Conservation (phyloP, 35 echinoderm and acorn worm genomes). For the Amphiura filiformis region DNA sequence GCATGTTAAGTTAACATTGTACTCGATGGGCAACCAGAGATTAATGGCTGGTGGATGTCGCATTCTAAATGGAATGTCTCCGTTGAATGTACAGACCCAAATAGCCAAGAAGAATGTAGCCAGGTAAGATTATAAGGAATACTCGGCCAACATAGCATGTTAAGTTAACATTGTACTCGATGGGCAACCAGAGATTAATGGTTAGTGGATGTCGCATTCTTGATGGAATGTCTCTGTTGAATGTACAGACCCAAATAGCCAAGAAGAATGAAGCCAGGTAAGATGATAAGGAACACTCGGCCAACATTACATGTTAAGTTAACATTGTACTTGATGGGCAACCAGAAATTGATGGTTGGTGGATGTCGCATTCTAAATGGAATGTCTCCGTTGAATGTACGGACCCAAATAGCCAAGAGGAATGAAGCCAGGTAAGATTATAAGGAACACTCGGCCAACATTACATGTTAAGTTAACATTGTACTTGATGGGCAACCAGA, state of each 20-base stretch:
- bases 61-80: neutral
- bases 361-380: neutral
- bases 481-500: neutral
- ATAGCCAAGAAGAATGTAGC: neutral
- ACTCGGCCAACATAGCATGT: too few relatives aligned
- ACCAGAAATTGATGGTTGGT: neutral
- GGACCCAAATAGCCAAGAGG: too few relatives aligned
- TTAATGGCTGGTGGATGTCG: neutral
- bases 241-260: too few relatives aligned
- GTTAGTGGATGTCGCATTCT: neutral
- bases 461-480: too few relatives aligned
- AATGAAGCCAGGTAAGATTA: too few relatives aligned
- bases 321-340: too few relatives aligned
- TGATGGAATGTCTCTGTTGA: neutral
- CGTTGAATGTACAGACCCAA: neutral
- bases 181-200: neutral
- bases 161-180: too few relatives aligned
- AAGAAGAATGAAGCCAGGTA: too few relatives aligned
- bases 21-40: neutral
- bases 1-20: too few relatives aligned
- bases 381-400: neutral
- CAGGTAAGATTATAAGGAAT: neutral
- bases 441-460: too few relatives aligned
- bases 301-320: too few relatives aligned
- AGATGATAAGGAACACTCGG: too few relatives aligned